phyloP scores from a whole-genome alignment of 2,888 invertebrate species.

The Ectemnius cavifrons region DNA sequence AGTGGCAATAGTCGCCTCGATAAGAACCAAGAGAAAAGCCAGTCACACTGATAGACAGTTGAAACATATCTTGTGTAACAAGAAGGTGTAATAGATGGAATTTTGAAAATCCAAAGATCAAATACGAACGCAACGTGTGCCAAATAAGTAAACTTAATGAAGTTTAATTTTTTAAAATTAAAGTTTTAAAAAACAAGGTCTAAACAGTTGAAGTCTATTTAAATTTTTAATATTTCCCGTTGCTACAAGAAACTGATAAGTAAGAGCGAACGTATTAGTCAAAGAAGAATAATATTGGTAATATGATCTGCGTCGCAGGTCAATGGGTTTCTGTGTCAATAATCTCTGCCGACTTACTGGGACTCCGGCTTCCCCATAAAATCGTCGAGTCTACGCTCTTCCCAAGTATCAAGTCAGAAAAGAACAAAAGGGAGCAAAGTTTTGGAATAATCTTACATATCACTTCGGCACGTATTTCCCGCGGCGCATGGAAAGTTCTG shows the following conservation, averaged over 20 bases:
- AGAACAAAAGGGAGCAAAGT: constrained; percentile 13
- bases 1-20: constrained; percentile 6
- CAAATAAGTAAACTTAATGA: too few species aligned
- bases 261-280: too few species aligned
- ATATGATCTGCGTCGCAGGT: too few species aligned
- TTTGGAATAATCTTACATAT: constrained; percentile 51
- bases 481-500: constrained; percentile 49
- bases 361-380: not conserved
- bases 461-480: constrained; percentile 32
- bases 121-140: too few species aligned
- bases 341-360: not conserved
- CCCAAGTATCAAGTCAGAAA: not conserved
- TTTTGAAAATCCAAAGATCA: too few species aligned
- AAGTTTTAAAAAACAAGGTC: too few species aligned
- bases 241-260: too few species aligned
- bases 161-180: too few species aligned
- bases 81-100: too few species aligned
- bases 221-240: too few species aligned
- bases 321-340: not conserved
- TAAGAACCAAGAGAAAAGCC: constrained; percentile 14
- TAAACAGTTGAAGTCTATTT: too few species aligned
- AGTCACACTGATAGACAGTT: constrained; percentile 11
- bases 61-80: not conserved
- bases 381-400: not conserved
- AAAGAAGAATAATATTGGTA: too few species aligned